Evolutionary conservation across 2,888 invertebrate genomes (phyloP).

Genomic region (Drosophila picticornis): DNA sequence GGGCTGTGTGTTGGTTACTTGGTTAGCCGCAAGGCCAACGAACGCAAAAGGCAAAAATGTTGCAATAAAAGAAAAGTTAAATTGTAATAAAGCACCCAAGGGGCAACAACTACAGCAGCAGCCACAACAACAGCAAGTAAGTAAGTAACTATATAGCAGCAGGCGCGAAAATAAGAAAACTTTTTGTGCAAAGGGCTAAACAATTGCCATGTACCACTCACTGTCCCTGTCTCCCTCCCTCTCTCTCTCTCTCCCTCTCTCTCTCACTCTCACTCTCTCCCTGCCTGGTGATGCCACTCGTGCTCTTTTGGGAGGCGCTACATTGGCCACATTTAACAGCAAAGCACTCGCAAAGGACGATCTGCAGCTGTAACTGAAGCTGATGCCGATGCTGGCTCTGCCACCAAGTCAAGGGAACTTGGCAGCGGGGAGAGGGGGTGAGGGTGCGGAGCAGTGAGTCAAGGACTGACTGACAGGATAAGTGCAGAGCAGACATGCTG

Average conservation of each 20-base stretch:
- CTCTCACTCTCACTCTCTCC: neutral
- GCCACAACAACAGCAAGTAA: slow-evolving; percentile 20
- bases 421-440: too few species aligned
- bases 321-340: slow-evolving; percentile 57
- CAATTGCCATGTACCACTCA: slow-evolving; percentile 57
- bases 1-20: slow-evolving; percentile 32
- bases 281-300: neutral
- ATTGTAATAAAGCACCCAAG: slow-evolving; percentile 77
- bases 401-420: neutral
- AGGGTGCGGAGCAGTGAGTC: slow-evolving; percentile 11
- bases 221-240: neutral
- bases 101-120: slow-evolving; percentile 44
- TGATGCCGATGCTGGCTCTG: neutral
- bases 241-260: neutral
- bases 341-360: slow-evolving; percentile 43
- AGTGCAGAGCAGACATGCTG: slow-evolving; percentile 23
- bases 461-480: slow-evolving; percentile 27
- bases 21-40: slow-evolving; percentile 60
- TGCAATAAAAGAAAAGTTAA: slow-evolving; percentile 79
- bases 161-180: slow-evolving; percentile 71
- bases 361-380: slow-evolving; percentile 1
- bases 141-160: slow-evolving; percentile 40
- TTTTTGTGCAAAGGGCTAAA: slow-evolving; percentile 62
- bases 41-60: slow-evolving; percentile 65
- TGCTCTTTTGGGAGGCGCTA: slow-evolving; percentile 31